phyloP scores from a whole-genome alignment of 2,888 invertebrate genomes.

The Clitarchus hookeri region DNA sequence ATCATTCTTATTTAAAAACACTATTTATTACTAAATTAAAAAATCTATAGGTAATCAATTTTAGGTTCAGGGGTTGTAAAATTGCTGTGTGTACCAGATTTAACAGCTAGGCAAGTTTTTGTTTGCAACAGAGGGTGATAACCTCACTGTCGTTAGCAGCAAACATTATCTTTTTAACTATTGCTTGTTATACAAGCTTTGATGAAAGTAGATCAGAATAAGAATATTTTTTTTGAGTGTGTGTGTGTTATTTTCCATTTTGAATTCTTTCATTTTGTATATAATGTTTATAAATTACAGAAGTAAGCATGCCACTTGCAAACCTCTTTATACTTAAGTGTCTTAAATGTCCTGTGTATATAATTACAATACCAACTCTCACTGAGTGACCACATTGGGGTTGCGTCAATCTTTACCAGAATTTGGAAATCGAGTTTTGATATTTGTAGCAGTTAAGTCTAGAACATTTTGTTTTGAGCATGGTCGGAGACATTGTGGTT shows the following conservation, averaged over 20 bases:
- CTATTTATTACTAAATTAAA: neutral
- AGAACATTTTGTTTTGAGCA: neutral
- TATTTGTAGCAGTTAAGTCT: neutral
- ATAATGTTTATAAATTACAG: neutral
- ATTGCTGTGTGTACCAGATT: neutral
- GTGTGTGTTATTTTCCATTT: neutral
- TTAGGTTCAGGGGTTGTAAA: neutral
- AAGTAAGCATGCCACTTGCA: neutral
- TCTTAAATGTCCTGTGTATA: neutral
- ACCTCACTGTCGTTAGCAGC: neutral
- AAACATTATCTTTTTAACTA: neutral
- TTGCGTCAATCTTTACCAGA: neutral
- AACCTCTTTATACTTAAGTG: neutral
- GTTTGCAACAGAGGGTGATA: neutral
- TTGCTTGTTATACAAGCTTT: conserved; percentile 14
- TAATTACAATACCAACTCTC: neutral
- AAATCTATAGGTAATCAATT: neutral
- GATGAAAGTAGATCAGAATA: neutral
- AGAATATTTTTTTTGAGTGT: neutral
- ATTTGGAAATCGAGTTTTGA: neutral
- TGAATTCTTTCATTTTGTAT: neutral
- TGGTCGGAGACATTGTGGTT: neutral
- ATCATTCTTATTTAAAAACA: neutral
- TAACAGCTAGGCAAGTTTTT: neutral
- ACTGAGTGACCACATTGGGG: neutral